Conservation (phyloP, 2,797 vertebrate genomes). For the Masticophis lateralis region DNA sequence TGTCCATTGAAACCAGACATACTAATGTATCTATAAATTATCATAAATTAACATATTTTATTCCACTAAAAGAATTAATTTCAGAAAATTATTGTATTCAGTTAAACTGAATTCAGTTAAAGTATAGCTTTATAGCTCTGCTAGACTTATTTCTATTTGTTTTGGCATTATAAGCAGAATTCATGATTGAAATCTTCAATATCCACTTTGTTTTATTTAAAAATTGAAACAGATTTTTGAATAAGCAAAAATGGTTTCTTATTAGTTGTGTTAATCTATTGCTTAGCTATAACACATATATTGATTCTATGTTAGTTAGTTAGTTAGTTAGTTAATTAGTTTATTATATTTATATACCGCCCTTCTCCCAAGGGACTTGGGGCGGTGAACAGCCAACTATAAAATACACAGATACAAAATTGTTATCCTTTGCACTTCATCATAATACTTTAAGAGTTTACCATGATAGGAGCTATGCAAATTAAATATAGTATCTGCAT, state of each 20-base stretch:
- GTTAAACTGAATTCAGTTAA: not conserved
- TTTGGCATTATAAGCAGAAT: not conserved
- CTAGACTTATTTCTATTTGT: not conserved
- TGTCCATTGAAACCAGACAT: slow-evolving; percentile 93
- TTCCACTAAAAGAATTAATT: slow-evolving; percentile 3
- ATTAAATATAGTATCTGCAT: not conserved
- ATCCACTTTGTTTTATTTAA: not conserved
- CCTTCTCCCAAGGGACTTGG: no score
- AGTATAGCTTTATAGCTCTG: not conserved
- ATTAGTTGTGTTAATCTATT: not conserved
- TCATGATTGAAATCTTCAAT: not conserved
- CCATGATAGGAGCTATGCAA: not conserved
- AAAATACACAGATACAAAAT: no score
- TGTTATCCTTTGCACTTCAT: not conserved
- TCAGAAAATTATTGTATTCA: not conserved
- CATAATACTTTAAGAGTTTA: not conserved
- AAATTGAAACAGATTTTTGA: not conserved
- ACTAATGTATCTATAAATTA: slow-evolving; percentile 87
- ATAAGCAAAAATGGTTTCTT: not conserved
- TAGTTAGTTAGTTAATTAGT: no score
- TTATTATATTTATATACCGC: no score
- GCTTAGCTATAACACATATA: not conserved
- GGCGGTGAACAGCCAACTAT: no score
- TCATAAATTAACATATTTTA: slow-evolving; percentile 47
- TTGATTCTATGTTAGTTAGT: no score